Base-by-base conservation (phyloP, 2,888 invertebrate species). In the Trimorus sp. region DNA sequence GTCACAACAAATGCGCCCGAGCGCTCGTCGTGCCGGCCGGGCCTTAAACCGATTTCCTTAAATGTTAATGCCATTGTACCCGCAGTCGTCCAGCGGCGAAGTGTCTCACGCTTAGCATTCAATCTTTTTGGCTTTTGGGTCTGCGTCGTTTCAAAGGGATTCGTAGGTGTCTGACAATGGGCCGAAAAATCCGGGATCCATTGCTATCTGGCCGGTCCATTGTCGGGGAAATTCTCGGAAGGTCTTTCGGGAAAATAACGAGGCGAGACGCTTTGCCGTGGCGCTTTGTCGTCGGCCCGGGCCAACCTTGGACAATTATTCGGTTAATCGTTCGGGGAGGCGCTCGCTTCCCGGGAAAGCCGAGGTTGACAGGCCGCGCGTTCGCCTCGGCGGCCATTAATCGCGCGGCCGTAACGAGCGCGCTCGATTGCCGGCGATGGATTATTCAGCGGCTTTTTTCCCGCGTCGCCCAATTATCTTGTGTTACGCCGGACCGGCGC, bases 41-140 rank as follows among this genome's bases (percentile, higher is more conserved):
- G 9, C 9, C 53, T 40, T 89, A 89, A 91, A 89, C 88, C 88
- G 90, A 90, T 91, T 91, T 91, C 84, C 86, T 85, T 77, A 85
- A 85, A 86, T 86, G 86, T 85, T 90, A 90, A 90, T 90, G 84
- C 90, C 79, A 90, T 90, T 90, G 90, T 90, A 76, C 56, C 48
- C 42, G 62, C 62, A 54, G 59, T 74, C 76, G 82, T 73, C 85
- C 74, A 78, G 80, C 84, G 74, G 86, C 82, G 73, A 68, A 79
- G 63, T 69, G 74, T 79, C 79, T 68, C 74, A 79, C 68, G 74
- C 79, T 79, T 74, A 45, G 63, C 45, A 68, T 74, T 79, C 74
- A 74, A 45, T 58, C 68, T 73, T n/a, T 62, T 51, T 79, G 65
- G 73, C 79, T 83, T 79, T 73, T 74, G 76, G 42, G 59, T 56